Conservation (phyloP, 2,888 invertebrate species). For the Ditula angustiorana region DNA sequence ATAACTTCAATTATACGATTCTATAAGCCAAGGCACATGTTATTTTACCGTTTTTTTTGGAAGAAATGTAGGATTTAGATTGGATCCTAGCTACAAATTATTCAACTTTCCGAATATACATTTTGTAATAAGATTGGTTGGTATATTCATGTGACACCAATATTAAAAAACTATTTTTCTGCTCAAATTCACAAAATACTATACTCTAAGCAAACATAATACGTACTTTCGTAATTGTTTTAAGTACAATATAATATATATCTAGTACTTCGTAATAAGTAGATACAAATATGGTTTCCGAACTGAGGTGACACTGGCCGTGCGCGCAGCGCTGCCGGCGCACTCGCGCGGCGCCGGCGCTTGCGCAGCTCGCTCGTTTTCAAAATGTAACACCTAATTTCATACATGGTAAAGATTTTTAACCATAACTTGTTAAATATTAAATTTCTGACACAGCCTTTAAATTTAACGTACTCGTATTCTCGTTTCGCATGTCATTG, state of each 20-base stretch:
- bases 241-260: conserved; percentile 63
- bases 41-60: conserved; percentile 71
- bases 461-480: conserved; percentile 36
- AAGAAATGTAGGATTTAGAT: conserved; percentile 82
- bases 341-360: background rate
- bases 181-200: conserved; percentile 84
- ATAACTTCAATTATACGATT: conserved; percentile 74
- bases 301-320: conserved; percentile 10
- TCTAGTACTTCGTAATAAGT: conserved; percentile 79
- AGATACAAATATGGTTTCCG: conserved; percentile 48
- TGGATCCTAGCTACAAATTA: conserved; percentile 85
- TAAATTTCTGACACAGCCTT: conserved; percentile 44
- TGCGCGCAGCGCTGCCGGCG: background rate
- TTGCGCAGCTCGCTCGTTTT: background rate
- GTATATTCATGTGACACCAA: conserved; percentile 85
- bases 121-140: conserved; percentile 84
- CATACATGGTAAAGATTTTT: conserved; percentile 21
- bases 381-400: conserved; percentile 22
- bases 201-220: conserved; percentile 83
- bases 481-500: conserved; percentile 31
- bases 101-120: conserved; percentile 85
- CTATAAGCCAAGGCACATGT: conserved; percentile 84
- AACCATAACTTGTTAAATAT: conserved; percentile 31
- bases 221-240: conserved; percentile 68
- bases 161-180: conserved; percentile 85